phyloP scores from a whole-genome alignment of 2,113 vertebrate genomes.

The Cavia aperea region DNA sequence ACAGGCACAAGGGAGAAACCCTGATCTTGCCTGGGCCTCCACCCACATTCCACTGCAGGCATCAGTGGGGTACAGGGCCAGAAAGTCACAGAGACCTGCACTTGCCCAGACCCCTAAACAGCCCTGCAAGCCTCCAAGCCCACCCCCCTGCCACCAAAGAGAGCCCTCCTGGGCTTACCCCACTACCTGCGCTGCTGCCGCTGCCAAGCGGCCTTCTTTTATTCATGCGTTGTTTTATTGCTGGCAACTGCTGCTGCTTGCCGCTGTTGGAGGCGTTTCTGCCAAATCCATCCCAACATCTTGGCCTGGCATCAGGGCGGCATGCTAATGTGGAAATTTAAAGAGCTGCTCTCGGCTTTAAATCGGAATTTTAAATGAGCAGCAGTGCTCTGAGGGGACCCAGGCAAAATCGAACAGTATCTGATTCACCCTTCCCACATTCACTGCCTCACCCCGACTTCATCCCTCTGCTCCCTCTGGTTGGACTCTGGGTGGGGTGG shows the following conservation, averaged over 20 bases:
- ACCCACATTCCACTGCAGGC: conserved; percentile 66
- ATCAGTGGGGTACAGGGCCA: not conserved
- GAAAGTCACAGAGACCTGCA: not conserved
- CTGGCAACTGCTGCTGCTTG: conserved; percentile 76
- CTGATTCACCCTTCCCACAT: conserved; percentile 46
- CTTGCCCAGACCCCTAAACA: not conserved
- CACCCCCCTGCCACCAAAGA: not conserved
- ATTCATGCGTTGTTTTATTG: conserved; percentile 78
- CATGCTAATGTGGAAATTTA: conserved; percentile 78
- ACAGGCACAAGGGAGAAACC: conserved; percentile 41
- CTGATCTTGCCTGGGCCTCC: conserved; percentile 32
- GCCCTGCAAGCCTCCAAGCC: conserved; percentile 12
- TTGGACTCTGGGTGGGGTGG: conserved; percentile 19
- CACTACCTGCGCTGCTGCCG: conserved; percentile 64
- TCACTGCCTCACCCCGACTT: conserved; percentile 17
- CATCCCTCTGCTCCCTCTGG: conserved; percentile 25
- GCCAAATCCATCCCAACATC: conserved; percentile 77
- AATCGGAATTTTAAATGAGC: conserved; percentile 77
- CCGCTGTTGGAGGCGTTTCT: conserved; percentile 70
- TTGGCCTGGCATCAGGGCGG: conserved; percentile 74
- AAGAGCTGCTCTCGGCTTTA: conserved; percentile 73
- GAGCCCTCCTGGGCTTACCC: conserved; percentile 52
- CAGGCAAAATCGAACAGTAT: conserved; percentile 70
- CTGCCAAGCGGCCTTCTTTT: conserved; percentile 71
- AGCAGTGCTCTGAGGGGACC: conserved; percentile 71